Percentiles rank a stretch among this genome's conserved stretches.
Conservation (phyloP, 2,797 vertebrate species). For the Phrynocephalus guinanensis region DNA sequence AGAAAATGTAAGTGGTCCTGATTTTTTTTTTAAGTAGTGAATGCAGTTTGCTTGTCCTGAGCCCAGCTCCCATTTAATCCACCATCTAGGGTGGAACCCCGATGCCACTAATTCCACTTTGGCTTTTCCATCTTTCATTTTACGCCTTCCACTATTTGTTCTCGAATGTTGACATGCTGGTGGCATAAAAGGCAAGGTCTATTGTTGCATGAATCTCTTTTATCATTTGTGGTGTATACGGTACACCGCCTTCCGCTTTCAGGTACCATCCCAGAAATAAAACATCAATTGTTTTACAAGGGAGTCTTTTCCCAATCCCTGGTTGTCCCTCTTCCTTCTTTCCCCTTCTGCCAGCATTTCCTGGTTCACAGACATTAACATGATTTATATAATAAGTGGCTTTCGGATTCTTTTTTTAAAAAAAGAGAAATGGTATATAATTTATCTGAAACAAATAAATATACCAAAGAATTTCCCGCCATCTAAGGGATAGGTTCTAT, state of each 20-base stretch:
- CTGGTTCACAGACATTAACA: background rate
- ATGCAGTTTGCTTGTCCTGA: background rate
- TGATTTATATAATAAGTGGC: too few relatives aligned
- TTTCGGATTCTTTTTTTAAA: too few relatives aligned
- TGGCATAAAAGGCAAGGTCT: background rate
- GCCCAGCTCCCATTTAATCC: background rate
- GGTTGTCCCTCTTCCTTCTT: background rate
- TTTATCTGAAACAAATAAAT: too few relatives aligned
- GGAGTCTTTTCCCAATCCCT: too few relatives aligned
- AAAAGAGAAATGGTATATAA: too few relatives aligned
- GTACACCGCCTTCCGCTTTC: background rate
- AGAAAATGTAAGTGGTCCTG: background rate
- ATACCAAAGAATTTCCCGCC: too few relatives aligned
- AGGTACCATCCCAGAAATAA: constrained; percentile 10
- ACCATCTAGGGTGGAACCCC: background rate
- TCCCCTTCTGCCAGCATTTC: background rate
- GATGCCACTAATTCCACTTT: background rate
- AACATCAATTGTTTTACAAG: background rate
- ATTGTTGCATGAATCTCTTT: background rate
- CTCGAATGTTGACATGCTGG: background rate
- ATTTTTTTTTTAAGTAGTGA: background rate
- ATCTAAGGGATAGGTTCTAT: background rate
- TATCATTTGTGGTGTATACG: background rate
- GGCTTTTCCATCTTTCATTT: background rate
- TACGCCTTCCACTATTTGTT: background rate